These are phyloP conservation scores for Tetragonula clypearis DNA, from an alignment of 1,140 invertebrate species.

Conservation along the genomic window DNA sequence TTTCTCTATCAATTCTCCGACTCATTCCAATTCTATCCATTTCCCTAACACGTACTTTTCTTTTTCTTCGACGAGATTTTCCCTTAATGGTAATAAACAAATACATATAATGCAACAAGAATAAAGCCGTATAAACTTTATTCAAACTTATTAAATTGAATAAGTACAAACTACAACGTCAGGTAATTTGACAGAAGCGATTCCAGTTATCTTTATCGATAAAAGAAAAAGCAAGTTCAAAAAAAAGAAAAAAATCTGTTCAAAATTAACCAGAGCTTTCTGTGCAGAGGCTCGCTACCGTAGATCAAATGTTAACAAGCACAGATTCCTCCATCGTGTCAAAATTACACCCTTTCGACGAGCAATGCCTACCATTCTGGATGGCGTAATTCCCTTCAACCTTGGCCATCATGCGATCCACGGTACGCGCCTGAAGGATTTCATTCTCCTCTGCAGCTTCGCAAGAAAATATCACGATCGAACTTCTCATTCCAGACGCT, in stretches of 20 bases:
- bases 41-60: no score
- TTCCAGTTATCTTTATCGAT: no score
- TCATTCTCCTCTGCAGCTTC: neutral
- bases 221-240: neutral
- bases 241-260: neutral
- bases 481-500: slow-evolving; percentile 51
- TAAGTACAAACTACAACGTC: no score
- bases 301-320: neutral
- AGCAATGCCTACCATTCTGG: neutral
- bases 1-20: no score
- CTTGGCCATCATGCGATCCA: no score
- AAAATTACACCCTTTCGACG: neutral
- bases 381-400: slow-evolving; percentile 21
- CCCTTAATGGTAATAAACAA: no score
- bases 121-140: no score
- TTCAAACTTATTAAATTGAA: no score
- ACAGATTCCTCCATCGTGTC: neutral
- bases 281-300: neutral
- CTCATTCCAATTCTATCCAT: no score
- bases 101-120: no score
- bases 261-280: neutral
- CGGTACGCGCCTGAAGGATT: neutral
- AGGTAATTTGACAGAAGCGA: no score
- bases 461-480: slow-evolving; percentile 7
- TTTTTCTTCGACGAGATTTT: no score